Evolutionary conservation across 2,888 invertebrate species (phyloP).

Genomic region (Tortrix viridana): DNA sequence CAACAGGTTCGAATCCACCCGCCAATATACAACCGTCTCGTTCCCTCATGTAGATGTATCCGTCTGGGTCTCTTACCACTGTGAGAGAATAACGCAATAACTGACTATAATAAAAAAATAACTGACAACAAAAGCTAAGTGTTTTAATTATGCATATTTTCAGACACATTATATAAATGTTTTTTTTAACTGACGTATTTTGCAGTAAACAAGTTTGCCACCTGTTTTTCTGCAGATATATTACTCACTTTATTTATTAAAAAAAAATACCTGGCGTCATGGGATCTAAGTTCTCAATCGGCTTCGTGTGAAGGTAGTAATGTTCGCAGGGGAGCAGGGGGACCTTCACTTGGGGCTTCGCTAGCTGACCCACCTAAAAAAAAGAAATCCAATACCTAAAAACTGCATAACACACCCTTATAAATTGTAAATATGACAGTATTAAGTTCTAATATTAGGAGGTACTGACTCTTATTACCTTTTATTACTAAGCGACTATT

Average conservation of each 20-base stretch:
- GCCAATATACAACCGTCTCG: constrained; percentile 93
- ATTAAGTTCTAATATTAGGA: too few relatives aligned
- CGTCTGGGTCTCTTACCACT: constrained; percentile 95
- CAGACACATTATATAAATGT: too few relatives aligned
- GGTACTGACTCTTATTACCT: too few relatives aligned
- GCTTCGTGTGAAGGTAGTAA: constrained; percentile 95
- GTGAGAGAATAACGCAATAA: too few relatives aligned
- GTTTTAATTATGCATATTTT: too few relatives aligned
- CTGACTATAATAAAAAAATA: constrained; percentile 30
- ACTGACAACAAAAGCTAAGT: constrained; percentile 24
- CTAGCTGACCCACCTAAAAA: constrained; percentile 89
- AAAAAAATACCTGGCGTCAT: constrained; percentile 94
- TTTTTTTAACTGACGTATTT: too few relatives aligned
- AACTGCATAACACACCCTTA: too few relatives aligned
- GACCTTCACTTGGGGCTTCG: constrained; percentile 93
- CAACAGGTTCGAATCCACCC: constrained; percentile 95
- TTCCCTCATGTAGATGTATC: constrained; percentile 93
- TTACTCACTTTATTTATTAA: too few relatives aligned
- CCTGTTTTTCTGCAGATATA: too few relatives aligned
- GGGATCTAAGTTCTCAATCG: constrained; percentile 89
- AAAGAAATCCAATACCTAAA: constrained; percentile 5
- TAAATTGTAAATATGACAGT: too few relatives aligned
- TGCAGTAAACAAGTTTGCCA: too few relatives aligned
- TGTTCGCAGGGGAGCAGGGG: constrained; percentile 97
- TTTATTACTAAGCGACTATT: too few relatives aligned